Conservation (phyloP, 1,140 invertebrate genomes). For the Tenebrio molitor region DNA sequence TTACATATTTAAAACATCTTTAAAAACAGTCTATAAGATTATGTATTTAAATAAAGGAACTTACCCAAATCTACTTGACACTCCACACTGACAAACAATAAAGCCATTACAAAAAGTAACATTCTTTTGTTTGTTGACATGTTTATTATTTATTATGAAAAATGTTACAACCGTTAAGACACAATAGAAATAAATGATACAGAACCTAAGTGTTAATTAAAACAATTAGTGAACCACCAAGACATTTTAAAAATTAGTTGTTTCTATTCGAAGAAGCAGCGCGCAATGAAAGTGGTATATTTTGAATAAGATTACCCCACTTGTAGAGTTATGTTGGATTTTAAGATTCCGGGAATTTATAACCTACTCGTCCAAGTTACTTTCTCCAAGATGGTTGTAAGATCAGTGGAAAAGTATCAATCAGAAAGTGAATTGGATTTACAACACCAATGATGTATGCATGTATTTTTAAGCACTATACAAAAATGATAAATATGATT, state of each 20-base stretch:
- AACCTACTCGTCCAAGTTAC: conserved; percentile 20
- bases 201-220: too few species aligned
- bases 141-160: background rate
- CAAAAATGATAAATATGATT: too few species aligned
- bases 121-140: background rate
- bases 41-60: conserved; percentile 2
- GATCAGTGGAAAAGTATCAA: too few species aligned
- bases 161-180: too few species aligned
- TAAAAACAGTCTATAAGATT: too few species aligned
- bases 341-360: conserved; percentile 14
- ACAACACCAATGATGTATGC: too few species aligned
- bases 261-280: conserved; percentile 4
- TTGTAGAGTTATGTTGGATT: background rate
- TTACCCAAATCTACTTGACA: conserved; percentile 49
- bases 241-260: background rate
- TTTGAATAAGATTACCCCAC: conserved; percentile 24
- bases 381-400: conserved; percentile 8
- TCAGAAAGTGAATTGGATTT: too few species aligned
- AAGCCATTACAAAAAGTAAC: background rate
- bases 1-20: too few species aligned
- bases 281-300: conserved; percentile 30
- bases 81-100: conserved; percentile 23
- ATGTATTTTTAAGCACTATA: too few species aligned
- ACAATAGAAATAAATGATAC: too few species aligned
- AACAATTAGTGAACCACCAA: too few species aligned